These are phyloP conservation scores for Eira barbara DNA, from an alignment of 2,113 vertebrate species.

Conservation along the genomic window DNA sequence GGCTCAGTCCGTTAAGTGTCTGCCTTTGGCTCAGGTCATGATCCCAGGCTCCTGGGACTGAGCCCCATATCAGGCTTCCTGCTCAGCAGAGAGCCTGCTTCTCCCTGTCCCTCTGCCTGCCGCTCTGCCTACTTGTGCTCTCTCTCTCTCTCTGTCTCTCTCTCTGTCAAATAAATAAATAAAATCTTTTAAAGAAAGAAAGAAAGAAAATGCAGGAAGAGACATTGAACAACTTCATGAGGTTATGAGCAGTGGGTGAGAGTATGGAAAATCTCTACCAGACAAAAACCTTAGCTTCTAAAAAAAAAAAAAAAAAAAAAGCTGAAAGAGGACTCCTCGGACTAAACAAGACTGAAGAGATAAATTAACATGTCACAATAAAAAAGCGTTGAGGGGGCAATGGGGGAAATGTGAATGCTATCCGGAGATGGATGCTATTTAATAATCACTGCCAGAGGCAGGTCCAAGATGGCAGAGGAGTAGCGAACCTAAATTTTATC, in stretches of 20 bases:
- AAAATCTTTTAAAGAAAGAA: neutral
- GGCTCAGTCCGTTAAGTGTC: no score
- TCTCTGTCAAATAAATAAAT: no score
- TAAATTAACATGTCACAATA: neutral
- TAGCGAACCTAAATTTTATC: neutral
- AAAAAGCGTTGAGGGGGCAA: neutral
- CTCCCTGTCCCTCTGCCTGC: no score
- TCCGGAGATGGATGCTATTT: neutral
- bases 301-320: neutral
- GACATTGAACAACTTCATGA: neutral
- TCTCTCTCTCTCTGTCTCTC: no score
- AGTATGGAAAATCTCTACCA: neutral
- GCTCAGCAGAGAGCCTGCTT: no score
- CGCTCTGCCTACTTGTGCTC: no score
- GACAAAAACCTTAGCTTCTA: neutral
- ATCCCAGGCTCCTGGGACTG: no score
- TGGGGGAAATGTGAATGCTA: neutral
- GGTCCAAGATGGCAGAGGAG: neutral
- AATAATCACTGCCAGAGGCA: neutral
- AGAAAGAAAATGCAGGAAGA: neutral
- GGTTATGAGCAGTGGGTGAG: neutral
- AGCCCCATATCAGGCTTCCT: no score
- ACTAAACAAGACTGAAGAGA: neutral
- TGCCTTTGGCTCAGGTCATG: no score
- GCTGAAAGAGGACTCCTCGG: neutral